Conservation (phyloP, 2,113 vertebrate genomes). For the Indicator indicator region DNA sequence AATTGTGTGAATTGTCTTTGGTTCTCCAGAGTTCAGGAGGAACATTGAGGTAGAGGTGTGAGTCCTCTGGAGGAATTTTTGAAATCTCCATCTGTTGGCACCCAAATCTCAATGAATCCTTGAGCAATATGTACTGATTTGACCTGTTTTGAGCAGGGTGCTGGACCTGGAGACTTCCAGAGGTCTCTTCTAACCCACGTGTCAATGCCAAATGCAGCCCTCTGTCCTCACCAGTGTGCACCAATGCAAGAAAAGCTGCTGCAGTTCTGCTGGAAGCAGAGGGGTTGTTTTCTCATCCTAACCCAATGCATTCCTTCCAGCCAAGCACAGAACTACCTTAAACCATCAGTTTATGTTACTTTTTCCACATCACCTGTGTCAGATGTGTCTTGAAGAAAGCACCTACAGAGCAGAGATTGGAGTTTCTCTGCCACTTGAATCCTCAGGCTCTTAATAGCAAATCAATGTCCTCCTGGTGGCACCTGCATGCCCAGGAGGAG, state of each 20-base stretch:
- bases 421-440: neutral
- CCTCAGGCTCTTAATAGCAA: neutral
- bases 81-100: neutral
- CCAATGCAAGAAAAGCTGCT: neutral
- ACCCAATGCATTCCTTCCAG: neutral
- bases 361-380: neutral
- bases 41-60: neutral
- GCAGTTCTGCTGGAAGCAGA: neutral
- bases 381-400: neutral
- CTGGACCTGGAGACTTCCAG: neutral
- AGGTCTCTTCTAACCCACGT: neutral
- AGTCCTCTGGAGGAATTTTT: neutral
- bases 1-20: neutral
- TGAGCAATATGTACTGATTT: rapidly evolving
- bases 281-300: neutral
- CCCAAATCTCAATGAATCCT: neutral
- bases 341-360: neutral
- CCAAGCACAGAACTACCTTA: neutral
- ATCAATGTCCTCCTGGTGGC: neutral
- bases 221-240: neutral
- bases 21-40: neutral
- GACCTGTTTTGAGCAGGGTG: neutral
- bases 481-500: neutral
- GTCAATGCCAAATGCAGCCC: rapidly evolving
- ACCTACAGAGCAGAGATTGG: neutral